Evolutionary conservation across 2,797 vertebrate genomes (phyloP).

Genomic region (Paratrypauchen microcephalus): DNA sequence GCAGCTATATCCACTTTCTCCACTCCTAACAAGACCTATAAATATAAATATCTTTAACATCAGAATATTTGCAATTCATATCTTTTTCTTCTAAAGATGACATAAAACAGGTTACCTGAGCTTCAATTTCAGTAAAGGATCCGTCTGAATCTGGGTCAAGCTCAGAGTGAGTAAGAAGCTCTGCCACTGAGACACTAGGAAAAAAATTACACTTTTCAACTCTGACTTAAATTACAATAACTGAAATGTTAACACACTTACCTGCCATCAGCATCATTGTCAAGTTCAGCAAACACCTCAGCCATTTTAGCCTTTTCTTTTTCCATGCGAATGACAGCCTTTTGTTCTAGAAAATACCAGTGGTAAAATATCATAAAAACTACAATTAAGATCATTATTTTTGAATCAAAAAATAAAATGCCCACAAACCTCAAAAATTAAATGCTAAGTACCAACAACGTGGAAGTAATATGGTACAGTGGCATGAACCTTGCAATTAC

Average conservation of each 20-base stretch:
- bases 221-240: too few species aligned
- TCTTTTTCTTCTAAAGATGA: background rate
- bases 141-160: slow-evolving; percentile 84
- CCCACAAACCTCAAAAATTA: background rate
- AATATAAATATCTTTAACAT: slow-evolving; percentile 19
- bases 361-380: background rate
- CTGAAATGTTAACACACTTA: slow-evolving; percentile 68
- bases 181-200: slow-evolving; percentile 78
- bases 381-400: background rate
- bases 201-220: slow-evolving; percentile 19
- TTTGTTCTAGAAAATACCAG: slow-evolving; percentile 77
- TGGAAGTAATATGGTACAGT: slow-evolving; percentile 11
- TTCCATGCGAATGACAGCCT: slow-evolving; percentile 70
- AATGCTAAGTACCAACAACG: slow-evolving; percentile 13
- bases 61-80: background rate
- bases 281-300: slow-evolving; percentile 84
- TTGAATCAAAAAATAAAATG: background rate
- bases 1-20: slow-evolving; percentile 61
- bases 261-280: slow-evolving; percentile 83
- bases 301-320: slow-evolving; percentile 79
- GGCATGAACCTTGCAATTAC: slow-evolving; percentile 59
- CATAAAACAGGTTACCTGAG: slow-evolving; percentile 73
- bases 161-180: slow-evolving; percentile 84
- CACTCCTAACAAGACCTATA: slow-evolving; percentile 78
- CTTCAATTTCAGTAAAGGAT: slow-evolving; percentile 79